phyloP scores from a whole-genome alignment of 2,888 invertebrate species.

The Hirtodrosophila cameraria region DNA sequence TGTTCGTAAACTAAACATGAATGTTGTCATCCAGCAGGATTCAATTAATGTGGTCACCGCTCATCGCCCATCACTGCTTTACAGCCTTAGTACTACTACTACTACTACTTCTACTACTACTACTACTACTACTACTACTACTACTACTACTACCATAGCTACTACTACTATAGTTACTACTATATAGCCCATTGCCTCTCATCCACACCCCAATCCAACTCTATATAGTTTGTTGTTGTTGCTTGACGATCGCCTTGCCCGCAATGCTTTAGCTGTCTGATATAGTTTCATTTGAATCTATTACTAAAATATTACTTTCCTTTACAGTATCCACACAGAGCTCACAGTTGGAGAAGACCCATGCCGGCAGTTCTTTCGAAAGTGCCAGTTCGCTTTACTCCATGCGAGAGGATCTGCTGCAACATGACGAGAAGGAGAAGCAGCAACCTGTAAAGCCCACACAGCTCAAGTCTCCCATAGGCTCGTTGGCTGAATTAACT shows the following conservation, averaged over 20 bases:
- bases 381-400: constrained; percentile 93
- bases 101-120: constrained; percentile 26
- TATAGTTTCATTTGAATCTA: background rate
- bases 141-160: constrained; percentile 22
- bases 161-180: constrained; percentile 12
- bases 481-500: constrained; percentile 52
- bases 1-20: constrained; percentile 22
- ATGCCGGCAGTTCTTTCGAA: constrained; percentile 94
- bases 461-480: constrained; percentile 60
- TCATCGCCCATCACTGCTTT: constrained; percentile 36
- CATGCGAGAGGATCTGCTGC: constrained; percentile 89
- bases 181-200: constrained; percentile 37
- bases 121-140: constrained; percentile 25
- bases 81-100: constrained; percentile 12
- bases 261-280: constrained; percentile 67
- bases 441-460: constrained; percentile 12
- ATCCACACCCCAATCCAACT: constrained; percentile 55
- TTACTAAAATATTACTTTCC: background rate
- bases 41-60: constrained; percentile 34
- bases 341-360: constrained; percentile 86
- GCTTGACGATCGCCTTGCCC: constrained; percentile 82
- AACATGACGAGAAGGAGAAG: constrained; percentile 75
- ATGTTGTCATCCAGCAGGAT: constrained; percentile 31
- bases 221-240: constrained; percentile 83
- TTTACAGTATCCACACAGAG: constrained; percentile 83